Percentiles rank a stretch among this genome's conserved stretches.
Evolutionary conservation across 2,797 vertebrate species (phyloP).

Genomic region (Gymnopithys bicolor): DNA sequence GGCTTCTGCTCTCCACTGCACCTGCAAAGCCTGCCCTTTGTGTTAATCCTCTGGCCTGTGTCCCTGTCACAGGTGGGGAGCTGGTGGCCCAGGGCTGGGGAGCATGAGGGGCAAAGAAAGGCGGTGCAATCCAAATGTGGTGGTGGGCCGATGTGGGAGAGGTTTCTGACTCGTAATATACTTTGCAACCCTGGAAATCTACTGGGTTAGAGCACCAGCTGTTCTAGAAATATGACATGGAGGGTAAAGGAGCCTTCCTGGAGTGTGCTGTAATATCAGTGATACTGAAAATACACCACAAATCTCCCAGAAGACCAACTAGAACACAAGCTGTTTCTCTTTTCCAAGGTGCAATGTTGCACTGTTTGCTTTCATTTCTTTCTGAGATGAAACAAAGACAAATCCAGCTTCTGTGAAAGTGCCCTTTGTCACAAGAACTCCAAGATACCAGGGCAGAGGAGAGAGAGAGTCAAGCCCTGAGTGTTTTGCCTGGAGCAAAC

Average conservation of each 20-base stretch:
- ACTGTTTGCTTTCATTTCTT: not conserved
- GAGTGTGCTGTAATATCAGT: not conserved
- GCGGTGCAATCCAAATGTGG: not conserved
- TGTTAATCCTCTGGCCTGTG: not conserved
- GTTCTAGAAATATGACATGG: rapidly evolving
- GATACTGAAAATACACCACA: not conserved
- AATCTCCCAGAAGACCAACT: not conserved
- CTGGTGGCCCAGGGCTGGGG: not conserved
- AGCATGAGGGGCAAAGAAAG: not conserved
- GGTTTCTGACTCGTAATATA: not conserved
- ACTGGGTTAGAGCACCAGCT: not conserved
- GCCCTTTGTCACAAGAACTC: not conserved
- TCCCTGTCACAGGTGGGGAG: not conserved
- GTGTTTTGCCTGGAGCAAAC: not conserved
- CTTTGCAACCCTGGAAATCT: not conserved
- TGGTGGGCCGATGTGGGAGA: not conserved
- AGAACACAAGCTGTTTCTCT: not conserved
- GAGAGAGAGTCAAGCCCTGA: not conserved
- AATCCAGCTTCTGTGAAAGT: not conserved
- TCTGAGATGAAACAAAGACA: not conserved
- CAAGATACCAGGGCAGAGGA: not conserved
- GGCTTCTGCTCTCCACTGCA: not conserved
- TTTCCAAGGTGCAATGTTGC: not conserved
- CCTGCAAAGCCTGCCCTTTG: not conserved
- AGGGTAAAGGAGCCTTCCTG: not conserved